phyloP scores from a whole-genome alignment of 2,113 vertebrate species.

The Rana temporaria region DNA sequence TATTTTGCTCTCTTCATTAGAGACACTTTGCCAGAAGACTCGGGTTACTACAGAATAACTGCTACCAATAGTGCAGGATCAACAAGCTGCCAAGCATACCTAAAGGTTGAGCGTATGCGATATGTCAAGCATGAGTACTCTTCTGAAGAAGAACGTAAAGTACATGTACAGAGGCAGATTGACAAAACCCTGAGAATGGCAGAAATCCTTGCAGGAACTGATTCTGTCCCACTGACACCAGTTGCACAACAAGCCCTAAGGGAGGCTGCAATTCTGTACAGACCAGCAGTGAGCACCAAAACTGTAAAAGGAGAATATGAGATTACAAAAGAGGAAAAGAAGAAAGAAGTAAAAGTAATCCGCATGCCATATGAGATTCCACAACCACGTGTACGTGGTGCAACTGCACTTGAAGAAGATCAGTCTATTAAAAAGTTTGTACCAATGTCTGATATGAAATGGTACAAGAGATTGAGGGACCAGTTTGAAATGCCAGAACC shows the following conservation, averaged over 20 bases:
- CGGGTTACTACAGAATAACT: slow-evolving; percentile 92
- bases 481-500: slow-evolving; percentile 97
- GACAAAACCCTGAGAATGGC: slow-evolving; percentile 92
- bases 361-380: slow-evolving; percentile 95
- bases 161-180: slow-evolving; percentile 77
- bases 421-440: slow-evolving; percentile 90
- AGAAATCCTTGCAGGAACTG: slow-evolving; percentile 87
- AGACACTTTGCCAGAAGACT: slow-evolving; percentile 92
- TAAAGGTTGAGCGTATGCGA: slow-evolving; percentile 87
- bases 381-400: slow-evolving; percentile 78
- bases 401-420: slow-evolving; percentile 83
- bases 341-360: slow-evolving; percentile 87
- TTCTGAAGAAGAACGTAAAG: slow-evolving; percentile 79
- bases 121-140: slow-evolving; percentile 90
- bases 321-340: slow-evolving; percentile 83
- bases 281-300: slow-evolving; percentile 90
- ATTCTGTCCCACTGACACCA: slow-evolving; percentile 83
- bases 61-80: slow-evolving; percentile 96
- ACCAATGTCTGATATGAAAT: slow-evolving; percentile 97
- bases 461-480: slow-evolving; percentile 96
- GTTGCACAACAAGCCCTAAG: slow-evolving; percentile 89
- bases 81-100: slow-evolving; percentile 91
- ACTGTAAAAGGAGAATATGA: slow-evolving; percentile 89
- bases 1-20: slow-evolving; percentile 92
- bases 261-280: slow-evolving; percentile 91